Evolutionary conservation across 2,797 vertebrate genomes (phyloP).

Genomic region (Dermochelys coriacea): DNA sequence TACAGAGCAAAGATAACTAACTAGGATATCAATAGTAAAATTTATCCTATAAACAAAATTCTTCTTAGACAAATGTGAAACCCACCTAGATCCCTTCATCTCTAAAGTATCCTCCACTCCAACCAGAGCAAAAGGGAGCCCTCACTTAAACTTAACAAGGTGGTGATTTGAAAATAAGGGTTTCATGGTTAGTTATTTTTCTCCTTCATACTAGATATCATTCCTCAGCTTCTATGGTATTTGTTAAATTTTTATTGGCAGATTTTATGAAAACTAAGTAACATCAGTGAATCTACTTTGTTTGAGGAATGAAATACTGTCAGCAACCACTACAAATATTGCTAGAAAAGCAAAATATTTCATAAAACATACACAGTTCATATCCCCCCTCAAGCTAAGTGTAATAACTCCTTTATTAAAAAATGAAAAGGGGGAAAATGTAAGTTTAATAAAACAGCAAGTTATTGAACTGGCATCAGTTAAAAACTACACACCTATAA

Average conservation of each 20-base stretch:
- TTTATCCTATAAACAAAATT: neutral
- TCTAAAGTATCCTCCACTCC: neutral
- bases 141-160: neutral
- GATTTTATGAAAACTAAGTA: neutral
- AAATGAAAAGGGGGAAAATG: conserved; percentile 1
- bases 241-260: neutral
- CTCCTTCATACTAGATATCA: neutral
- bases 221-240: neutral
- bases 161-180: neutral
- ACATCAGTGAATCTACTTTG: neutral
- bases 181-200: neutral
- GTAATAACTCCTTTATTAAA: conserved; percentile 23
- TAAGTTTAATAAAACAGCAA: neutral
- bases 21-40: neutral
- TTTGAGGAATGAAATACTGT: conserved; percentile 20
- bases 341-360: neutral
- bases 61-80: neutral
- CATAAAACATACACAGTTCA: neutral
- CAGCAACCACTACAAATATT: neutral
- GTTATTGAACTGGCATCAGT: neutral
- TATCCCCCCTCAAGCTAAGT: neutral
- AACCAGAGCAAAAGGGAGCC: neutral
- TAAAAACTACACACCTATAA: neutral
- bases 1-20: neutral
- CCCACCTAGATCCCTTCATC: neutral